Conservation (phyloP, 1,140 invertebrate species). For the Trichonephila clavipes region DNA sequence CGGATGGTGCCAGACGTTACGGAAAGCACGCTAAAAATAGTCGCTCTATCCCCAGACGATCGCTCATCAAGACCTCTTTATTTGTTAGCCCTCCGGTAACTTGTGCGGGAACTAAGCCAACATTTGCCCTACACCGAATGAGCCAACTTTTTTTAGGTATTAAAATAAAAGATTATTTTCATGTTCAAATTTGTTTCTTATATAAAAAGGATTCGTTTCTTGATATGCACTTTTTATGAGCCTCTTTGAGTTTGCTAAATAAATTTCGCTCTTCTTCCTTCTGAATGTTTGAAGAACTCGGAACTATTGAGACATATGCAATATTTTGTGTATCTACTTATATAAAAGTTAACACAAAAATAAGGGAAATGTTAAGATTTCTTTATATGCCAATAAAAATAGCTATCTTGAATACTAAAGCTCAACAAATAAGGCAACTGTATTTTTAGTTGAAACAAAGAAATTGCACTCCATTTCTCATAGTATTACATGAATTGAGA, state of each 20-base stretch:
- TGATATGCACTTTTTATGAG: neutral
- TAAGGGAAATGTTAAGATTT: no score
- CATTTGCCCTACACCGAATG: neutral
- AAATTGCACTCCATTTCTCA: no score
- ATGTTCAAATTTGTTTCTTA: neutral
- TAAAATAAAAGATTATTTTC: neutral
- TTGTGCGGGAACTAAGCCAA: neutral
- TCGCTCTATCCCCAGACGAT: neutral
- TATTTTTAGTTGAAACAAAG: no score
- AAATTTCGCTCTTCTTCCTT: no score
- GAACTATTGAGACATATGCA: neutral
- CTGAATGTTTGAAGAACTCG: no score
- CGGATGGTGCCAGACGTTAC: neutral
- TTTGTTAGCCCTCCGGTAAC: neutral
- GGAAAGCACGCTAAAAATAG: neutral
- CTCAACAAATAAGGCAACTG: no score
- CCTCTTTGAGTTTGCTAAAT: neutral
- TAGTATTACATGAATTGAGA: no score
- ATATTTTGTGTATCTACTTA: neutral
- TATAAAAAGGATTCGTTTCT: neutral
- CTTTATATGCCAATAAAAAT: no score
- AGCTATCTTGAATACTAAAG: no score
- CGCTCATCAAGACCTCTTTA: slow-evolving; percentile 9
- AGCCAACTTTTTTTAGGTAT: neutral
- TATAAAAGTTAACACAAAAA: neutral